Conservation (phyloP, 1,140 invertebrate genomes). For the Microplitis mediator region DNA sequence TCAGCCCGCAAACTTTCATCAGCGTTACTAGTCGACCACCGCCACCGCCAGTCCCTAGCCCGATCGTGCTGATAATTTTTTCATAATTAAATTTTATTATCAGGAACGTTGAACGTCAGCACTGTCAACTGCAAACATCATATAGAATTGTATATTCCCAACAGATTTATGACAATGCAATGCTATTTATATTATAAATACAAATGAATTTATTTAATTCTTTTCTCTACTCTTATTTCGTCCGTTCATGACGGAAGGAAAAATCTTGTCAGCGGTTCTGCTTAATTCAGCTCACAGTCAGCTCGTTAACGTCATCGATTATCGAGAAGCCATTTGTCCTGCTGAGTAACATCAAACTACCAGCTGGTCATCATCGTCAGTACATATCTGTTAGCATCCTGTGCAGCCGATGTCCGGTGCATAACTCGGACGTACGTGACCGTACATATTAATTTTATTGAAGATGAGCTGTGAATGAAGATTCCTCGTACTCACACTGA, state of each 20-base stretch:
- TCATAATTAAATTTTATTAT: constrained; percentile 5
- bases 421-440: constrained; percentile 4
- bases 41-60: not conserved
- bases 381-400: not conserved
- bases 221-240: too few relatives aligned
- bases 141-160: constrained; percentile 38
- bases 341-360: not conserved
- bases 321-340: constrained; percentile 9
- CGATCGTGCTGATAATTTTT: not conserved
- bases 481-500: not conserved
- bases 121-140: constrained; percentile 14
- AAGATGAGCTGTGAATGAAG: not conserved
- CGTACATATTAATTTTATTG: not conserved
- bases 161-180: constrained; percentile 36
- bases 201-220: not conserved
- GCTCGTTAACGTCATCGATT: too few relatives aligned
- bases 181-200: constrained; percentile 35
- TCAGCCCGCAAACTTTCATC: constrained; percentile 59
- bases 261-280: too few relatives aligned
- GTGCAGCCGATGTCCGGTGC: constrained; percentile 19
- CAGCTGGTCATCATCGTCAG: not conserved
- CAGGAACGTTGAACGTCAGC: not conserved
- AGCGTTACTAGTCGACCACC: constrained; percentile 49
- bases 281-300: too few relatives aligned
- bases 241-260: too few relatives aligned